Evolutionary conservation across 1,140 invertebrate genomes (phyloP).

Genomic region (Lordiphosa collinella): DNA sequence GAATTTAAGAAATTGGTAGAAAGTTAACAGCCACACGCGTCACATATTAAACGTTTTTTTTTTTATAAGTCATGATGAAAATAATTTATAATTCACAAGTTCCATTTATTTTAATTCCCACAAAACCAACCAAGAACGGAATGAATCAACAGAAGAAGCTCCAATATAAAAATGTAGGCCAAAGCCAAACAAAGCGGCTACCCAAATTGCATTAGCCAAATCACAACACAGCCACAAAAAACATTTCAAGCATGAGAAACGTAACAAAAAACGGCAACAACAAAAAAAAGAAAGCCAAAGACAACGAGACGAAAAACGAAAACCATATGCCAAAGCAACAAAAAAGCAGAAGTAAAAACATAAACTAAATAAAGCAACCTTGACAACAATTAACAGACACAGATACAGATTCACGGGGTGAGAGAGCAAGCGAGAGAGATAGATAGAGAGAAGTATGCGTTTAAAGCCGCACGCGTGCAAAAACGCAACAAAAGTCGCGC

Average conservation of each 20-base stretch:
- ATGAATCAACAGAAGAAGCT: constrained; percentile 1
- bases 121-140: no score
- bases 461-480: constrained; percentile 49
- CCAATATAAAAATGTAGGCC: constrained; percentile 49
- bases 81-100: no score
- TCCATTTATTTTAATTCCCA: no score
- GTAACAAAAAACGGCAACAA: constrained; percentile 12
- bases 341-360: constrained; percentile 37
- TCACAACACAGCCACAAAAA: constrained; percentile 63
- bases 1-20: no score
- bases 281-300: constrained; percentile 49
- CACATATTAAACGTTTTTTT: no score
- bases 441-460: constrained; percentile 28
- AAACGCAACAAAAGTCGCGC: constrained; percentile 67
- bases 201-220: constrained; percentile 72
- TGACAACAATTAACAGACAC: constrained; percentile 70
- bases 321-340: constrained; percentile 49
- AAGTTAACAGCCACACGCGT: no score
- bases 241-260: constrained; percentile 60
- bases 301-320: constrained; percentile 36
- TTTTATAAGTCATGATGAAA: no score
- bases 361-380: constrained; percentile 67
- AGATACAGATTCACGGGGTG: constrained; percentile 2
- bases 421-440: background rate
- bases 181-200: constrained; percentile 68